These are phyloP conservation scores for pig (Sus scrofa) DNA, from an alignment of 2,113 vertebrate species.

Conservation along the genomic window DNA sequence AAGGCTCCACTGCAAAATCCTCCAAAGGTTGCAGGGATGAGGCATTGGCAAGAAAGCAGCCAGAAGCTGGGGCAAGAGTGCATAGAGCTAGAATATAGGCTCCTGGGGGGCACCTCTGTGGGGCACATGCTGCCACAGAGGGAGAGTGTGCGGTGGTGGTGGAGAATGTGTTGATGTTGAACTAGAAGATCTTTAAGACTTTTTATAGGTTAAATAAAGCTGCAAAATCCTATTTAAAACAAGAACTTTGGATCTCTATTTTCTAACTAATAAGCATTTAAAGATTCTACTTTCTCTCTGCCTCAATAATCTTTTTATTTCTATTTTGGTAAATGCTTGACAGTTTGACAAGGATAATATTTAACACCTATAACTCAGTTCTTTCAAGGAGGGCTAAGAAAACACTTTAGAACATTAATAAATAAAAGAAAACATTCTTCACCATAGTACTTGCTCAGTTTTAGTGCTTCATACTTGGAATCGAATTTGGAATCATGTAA, in stretches of 20 bases:
- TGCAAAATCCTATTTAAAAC: neutral
- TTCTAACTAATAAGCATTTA: constrained; percentile 1
- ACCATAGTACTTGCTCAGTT: neutral
- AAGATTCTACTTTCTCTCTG: neutral
- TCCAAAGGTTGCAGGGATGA: neutral
- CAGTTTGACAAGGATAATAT: constrained; percentile 19
- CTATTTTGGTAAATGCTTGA: constrained; percentile 3
- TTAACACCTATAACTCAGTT: neutral
- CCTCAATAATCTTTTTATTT: neutral
- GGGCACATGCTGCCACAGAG: neutral
- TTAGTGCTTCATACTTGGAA: neutral
- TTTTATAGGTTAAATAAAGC: neutral
- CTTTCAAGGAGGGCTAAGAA: neutral
- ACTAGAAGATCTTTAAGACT: neutral
- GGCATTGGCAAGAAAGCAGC: neutral
- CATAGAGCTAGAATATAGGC: neutral
- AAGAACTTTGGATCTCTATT: neutral
- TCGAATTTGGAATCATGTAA: neutral
- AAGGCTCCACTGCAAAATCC: neutral
- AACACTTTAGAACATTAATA: neutral
- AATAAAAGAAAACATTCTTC: constrained; percentile 25
- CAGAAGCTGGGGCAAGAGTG: neutral
- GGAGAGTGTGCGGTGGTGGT: neutral
- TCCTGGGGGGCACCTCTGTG: neutral
- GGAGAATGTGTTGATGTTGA: too few relatives aligned